A percentile compares a stretch with the other conserved stretches of the same genome.
These are phyloP conservation scores for Euphonia xanthogaster DNA, from an alignment of 2,797 vertebrate genomes.

Conservation along the genomic window DNA sequence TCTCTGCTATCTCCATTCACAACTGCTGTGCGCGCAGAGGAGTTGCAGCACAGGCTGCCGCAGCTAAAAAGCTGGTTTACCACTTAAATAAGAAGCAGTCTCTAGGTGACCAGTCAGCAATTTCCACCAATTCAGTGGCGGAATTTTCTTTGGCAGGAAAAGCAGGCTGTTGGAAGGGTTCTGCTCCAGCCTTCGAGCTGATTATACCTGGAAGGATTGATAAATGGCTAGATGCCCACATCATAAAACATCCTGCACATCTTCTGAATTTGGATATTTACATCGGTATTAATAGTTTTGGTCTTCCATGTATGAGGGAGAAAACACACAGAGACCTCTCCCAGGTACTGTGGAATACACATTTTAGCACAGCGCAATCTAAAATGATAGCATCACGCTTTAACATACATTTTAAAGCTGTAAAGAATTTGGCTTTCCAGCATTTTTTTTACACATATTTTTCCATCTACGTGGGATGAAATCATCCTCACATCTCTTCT, in stretches of 20 bases:
- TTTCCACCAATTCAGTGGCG: slow-evolving; percentile 40
- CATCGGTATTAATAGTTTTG: neutral
- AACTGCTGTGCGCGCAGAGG: neutral
- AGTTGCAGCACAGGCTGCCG: neutral
- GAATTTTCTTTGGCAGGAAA: slow-evolving; percentile 46
- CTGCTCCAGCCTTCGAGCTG: neutral
- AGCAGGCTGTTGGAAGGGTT: neutral
- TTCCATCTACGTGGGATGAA: neutral
- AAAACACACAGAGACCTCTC: neutral
- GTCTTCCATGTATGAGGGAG: neutral
- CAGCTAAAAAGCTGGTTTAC: slow-evolving; percentile 18
- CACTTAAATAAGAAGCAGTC: slow-evolving; percentile 20
- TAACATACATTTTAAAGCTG: neutral
- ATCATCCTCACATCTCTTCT: neutral
- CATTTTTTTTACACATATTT: neutral
- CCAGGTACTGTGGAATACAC: neutral
- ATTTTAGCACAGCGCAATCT: neutral
- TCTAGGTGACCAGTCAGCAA: slow-evolving; percentile 56
- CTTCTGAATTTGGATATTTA: neutral
- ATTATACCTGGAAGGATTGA: slow-evolving; percentile 2
- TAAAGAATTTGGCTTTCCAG: neutral
- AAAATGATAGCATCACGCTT: neutral
- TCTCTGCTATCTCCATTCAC: neutral
- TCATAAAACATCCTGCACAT: neutral
- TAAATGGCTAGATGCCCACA: neutral